Conservation (phyloP, 2,888 invertebrate genomes). For the Aproaerema taeniolella region DNA sequence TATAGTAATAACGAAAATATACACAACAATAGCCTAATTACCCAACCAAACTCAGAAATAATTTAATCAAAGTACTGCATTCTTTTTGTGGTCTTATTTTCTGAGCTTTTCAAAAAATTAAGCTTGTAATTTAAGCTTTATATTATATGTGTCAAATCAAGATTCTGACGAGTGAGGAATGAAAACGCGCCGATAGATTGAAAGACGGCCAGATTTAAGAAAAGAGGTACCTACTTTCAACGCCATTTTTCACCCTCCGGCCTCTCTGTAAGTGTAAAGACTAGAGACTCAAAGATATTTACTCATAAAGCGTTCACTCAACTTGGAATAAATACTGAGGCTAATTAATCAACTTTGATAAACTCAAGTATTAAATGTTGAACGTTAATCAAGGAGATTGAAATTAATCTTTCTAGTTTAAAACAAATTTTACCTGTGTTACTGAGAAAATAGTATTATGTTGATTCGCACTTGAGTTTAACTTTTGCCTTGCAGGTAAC, state of each 20-base stretch:
- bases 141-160: too few relatives aligned
- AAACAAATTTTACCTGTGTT: slow-evolving; percentile 8
- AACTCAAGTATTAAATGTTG: slow-evolving; percentile 10
- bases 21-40: too few relatives aligned
- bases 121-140: too few relatives aligned
- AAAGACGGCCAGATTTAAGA: slow-evolving; percentile 48
- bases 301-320: slow-evolving; percentile 43
- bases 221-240: slow-evolving; percentile 34
- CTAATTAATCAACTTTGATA: slow-evolving; percentile 37
- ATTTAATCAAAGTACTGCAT: too few relatives aligned
- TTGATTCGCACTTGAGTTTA: too few relatives aligned
- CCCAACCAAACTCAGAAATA: too few relatives aligned
- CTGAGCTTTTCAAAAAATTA: too few relatives aligned
- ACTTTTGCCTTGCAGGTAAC: too few relatives aligned
- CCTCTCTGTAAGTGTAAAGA: slow-evolving; percentile 26
- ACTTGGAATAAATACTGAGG: slow-evolving; percentile 35
- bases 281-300: slow-evolving; percentile 32
- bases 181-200: slow-evolving; percentile 62
- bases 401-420: slow-evolving; percentile 9
- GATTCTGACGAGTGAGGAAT: too few relatives aligned
- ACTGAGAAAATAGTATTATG: too few relatives aligned
- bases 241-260: slow-evolving; percentile 31
- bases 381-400: slow-evolving; percentile 9
- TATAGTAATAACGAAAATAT: too few relatives aligned
- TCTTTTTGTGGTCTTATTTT: too few relatives aligned